Base-by-base conservation (phyloP, 1,140 invertebrate genomes). In the Papilio helenus region DNA sequence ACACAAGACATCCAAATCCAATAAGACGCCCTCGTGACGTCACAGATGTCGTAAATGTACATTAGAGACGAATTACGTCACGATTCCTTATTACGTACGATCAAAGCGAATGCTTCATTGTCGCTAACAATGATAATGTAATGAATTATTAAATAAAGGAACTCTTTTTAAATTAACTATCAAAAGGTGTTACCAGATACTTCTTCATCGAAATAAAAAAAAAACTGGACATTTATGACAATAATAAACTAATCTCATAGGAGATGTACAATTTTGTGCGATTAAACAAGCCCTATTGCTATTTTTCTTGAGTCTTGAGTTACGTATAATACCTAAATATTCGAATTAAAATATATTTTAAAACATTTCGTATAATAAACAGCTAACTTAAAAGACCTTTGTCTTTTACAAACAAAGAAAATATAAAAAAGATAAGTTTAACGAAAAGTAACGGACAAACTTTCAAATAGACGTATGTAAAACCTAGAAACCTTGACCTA, bases 61-160 rank as follows among this genome's bases (percentile, higher is more conserved):
- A 77, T 77, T 77, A 77, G 39, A 55, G 55, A 34, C 29, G 76
- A 77, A 77, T 77, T 77, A 61, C 34, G 18, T 65, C 55, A 42
- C 29, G 26, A 77, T 77, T 44, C 61, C 76, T 34, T 61, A 77
- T 77, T 77, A 77, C 76, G 76, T 77, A 77, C 46, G 76, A 77
- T 77, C 76, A 77, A 77, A 77, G 76, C 74, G 26, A 58, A 58
- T 51, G 58, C 76, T 42, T 77, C 76, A 46, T 65, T 77, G 34
- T 23, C 34, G 18, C n/a, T 61, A 77, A 77, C 58, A 77, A 65
- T 65, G 76, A 61, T 12, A 58, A 76, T 20, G 51, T 44, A 39
- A 12, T 61, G 55, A 61, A 55, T 61, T 29, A 55, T 61, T 58
- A 44, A 42, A 51, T 76, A 42, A 23, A 29, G 20, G 29, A 58